phyloP scores from a whole-genome alignment of 2,797 vertebrate genomes.

The Yasuhikotakia modesta region DNA sequence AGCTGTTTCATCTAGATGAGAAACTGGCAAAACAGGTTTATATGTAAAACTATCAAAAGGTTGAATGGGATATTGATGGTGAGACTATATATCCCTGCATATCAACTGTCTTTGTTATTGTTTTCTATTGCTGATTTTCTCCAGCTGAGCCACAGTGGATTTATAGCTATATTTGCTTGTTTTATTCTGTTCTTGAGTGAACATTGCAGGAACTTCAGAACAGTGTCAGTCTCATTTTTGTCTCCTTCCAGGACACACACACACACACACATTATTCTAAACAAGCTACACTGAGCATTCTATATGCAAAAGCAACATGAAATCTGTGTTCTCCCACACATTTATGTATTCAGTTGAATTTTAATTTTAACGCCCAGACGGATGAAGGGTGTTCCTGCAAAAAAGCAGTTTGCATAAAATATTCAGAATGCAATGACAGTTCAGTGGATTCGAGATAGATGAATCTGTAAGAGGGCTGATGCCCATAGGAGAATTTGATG shows the following conservation, averaged over 20 bases:
- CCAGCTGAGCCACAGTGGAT: conserved; percentile 18
- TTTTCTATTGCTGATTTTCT: conserved; percentile 3
- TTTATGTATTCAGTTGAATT: conserved; percentile 31
- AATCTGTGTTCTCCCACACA: conserved; percentile 20
- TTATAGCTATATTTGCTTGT: conserved; percentile 15
- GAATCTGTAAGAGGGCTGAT: conserved; percentile 33
- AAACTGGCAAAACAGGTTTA: conserved; percentile 19
- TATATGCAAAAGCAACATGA: not conserved
- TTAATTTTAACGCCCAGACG: conserved; percentile 10
- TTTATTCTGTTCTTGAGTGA: conserved; percentile 9
- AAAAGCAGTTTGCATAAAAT: conserved; percentile 47
- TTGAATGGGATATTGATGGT: not conserved
- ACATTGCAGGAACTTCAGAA: conserved; percentile 10
- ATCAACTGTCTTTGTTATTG: conserved; percentile 7
- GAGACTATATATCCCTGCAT: conserved; percentile 3
- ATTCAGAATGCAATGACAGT: conserved; percentile 40
- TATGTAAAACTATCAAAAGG: conserved; percentile 20
- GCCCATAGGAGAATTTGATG: conserved; percentile 14
- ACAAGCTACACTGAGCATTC: conserved; percentile 7
- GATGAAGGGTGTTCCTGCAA: conserved; percentile 34
- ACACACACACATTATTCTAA: conserved; percentile 6
- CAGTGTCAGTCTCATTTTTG: not conserved
- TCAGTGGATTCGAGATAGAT: conserved; percentile 37
- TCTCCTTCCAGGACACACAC: not conserved
- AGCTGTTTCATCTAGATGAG: conserved; percentile 38